phyloP scores from a whole-genome alignment of 2,113 vertebrate species.

The Hepsetus odoe region DNA sequence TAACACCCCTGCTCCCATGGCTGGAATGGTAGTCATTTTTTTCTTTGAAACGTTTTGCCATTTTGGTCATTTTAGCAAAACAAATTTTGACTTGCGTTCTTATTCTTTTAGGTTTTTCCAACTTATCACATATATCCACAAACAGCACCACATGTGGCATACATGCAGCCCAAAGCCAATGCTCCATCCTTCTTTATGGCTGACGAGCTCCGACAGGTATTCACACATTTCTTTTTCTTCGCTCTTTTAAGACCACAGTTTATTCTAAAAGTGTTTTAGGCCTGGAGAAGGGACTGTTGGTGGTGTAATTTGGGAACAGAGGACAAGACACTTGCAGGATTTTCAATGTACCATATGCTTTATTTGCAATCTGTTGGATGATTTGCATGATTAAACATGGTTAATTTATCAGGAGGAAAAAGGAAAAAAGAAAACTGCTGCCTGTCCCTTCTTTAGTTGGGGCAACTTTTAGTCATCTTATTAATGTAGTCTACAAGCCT shows the following conservation, averaged over 20 bases:
- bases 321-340: no score
- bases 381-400: no score
- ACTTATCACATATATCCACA: conserved; percentile 98
- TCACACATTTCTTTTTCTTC: background rate
- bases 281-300: no score
- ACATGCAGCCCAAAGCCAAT: conserved; percentile 99
- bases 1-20: conserved; percentile 90
- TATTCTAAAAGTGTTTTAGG: no score
- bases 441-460: no score
- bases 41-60: background rate
- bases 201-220: conserved; percentile 97
- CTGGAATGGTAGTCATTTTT: conserved; percentile 87
- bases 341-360: no score
- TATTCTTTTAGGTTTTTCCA: conserved; percentile 89
- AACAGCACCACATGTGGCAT: conserved; percentile 95
- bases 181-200: conserved; percentile 99
- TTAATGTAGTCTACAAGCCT: no score
- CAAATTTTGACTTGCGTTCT: background rate
- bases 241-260: background rate
- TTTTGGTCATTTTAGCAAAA: background rate
- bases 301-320: no score
- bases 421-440: no score
- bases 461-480: no score
- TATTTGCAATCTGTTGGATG: no score
- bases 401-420: no score